Evolutionary conservation across 2,113 vertebrate species (phyloP).

Genomic region (Platysteira castanea): DNA sequence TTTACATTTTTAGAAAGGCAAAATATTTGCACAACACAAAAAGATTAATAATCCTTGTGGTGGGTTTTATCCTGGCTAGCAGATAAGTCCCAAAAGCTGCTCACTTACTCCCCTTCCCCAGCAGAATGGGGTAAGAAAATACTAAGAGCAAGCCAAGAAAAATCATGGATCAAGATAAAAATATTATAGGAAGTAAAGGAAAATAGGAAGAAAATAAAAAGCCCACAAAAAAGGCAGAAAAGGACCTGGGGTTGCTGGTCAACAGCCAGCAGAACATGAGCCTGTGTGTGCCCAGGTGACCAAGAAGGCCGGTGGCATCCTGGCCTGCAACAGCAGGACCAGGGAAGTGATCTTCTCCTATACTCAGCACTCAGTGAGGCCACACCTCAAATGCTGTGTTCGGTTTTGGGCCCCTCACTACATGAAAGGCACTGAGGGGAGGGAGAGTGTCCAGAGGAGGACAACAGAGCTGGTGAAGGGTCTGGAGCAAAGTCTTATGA

Average conservation of each 20-base stretch:
- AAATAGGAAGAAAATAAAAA: background rate
- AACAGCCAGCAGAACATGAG: background rate
- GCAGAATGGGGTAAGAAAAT: background rate
- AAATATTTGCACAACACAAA: background rate
- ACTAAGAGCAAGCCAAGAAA: background rate
- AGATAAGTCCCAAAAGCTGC: background rate
- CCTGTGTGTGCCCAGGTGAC: background rate
- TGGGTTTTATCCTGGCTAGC: background rate
- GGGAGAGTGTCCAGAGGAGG: background rate
- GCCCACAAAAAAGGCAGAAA: background rate
- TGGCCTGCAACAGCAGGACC: background rate
- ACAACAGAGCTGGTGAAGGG: background rate
- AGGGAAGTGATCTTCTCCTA: background rate
- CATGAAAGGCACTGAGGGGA: too few relatives aligned
- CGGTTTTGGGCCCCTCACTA: background rate
- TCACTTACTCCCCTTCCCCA: background rate
- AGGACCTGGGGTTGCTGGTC: background rate
- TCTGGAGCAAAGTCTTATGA: background rate
- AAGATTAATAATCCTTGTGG: background rate
- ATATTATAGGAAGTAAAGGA: background rate
- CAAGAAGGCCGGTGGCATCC: background rate
- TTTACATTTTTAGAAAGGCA: background rate
- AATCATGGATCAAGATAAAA: background rate
- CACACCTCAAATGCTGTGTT: accelerated
- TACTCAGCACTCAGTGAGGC: background rate